Evolutionary conservation across 2,888 invertebrate genomes (phyloP).

Genomic region (Oscheius sp.): DNA sequence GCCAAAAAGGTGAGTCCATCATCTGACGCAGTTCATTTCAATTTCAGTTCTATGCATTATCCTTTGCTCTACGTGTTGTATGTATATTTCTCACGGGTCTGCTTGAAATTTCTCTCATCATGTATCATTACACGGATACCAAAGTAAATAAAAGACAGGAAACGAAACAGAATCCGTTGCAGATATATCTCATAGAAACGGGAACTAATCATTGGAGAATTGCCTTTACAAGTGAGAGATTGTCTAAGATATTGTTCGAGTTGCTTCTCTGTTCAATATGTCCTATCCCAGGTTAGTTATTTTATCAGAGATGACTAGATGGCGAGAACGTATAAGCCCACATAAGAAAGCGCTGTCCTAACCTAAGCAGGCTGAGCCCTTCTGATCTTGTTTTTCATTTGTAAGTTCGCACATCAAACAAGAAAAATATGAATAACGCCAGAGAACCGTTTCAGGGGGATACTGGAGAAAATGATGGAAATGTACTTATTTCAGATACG

Average conservation of each 20-base stretch:
- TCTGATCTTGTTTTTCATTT: not conserved
- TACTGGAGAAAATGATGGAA: not conserved
- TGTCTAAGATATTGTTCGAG: constrained; percentile 81
- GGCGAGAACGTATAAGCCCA: not conserved
- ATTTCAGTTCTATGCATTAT: constrained; percentile 43
- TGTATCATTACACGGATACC: constrained; percentile 99
- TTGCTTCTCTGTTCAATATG: constrained; percentile 93
- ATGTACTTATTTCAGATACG: constrained; percentile 41
- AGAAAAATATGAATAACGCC: not conserved
- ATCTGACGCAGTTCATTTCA: not conserved
- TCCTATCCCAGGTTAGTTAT: constrained; percentile 62
- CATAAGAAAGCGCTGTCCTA: not conserved
- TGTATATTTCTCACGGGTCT: constrained; percentile 89
- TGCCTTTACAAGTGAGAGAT: constrained; percentile 97
- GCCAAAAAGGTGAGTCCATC: constrained; percentile 10
- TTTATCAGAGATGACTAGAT: not conserved
- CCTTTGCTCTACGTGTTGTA: constrained; percentile 48
- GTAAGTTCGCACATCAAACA: not conserved
- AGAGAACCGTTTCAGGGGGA: not conserved
- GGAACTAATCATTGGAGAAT: constrained; percentile 99
- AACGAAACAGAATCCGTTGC: constrained; percentile 72
- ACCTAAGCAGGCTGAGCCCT: not conserved
- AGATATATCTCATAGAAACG: constrained; percentile 99
- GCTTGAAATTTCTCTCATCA: constrained; percentile 96
- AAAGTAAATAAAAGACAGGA: constrained; percentile 81